Conservation (phyloP, 2,888 invertebrate species). For the Ophion slaviceki region DNA sequence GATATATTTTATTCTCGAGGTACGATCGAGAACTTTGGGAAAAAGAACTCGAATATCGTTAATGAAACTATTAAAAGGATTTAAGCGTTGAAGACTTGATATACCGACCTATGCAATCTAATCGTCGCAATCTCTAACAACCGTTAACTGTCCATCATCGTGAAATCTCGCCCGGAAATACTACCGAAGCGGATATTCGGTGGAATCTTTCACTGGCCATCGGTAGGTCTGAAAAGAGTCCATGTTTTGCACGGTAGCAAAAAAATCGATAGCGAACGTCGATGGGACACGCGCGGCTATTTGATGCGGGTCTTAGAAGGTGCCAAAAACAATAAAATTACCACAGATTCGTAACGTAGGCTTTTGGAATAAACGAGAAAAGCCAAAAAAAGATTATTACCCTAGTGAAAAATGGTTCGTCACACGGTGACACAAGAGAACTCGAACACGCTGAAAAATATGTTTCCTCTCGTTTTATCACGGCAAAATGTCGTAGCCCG, state of each 20-base stretch:
- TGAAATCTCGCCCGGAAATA: constrained; percentile 2
- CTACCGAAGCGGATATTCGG: neutral
- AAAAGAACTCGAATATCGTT: constrained; percentile 27
- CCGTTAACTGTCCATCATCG: neutral
- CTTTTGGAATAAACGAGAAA: neutral
- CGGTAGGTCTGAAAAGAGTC: neutral
- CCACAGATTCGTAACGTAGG: neutral
- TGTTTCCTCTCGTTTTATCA: constrained; percentile 26
- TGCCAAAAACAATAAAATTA: constrained; percentile 41
- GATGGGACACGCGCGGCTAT: neutral
- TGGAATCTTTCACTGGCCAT: neutral
- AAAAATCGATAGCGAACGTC: neutral
- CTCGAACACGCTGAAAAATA: constrained; percentile 20
- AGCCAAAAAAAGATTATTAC: neutral
- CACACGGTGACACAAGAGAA: constrained; percentile 15
- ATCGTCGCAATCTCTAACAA: constrained; percentile 1
- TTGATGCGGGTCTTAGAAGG: constrained; percentile 14
- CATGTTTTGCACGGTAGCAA: neutral
- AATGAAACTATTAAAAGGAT: constrained; percentile 20
- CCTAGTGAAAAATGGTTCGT: constrained; percentile 28
- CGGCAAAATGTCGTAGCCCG: constrained; percentile 29
- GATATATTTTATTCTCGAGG: constrained; percentile 15
- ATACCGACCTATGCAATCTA: neutral
- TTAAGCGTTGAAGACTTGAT: neutral
- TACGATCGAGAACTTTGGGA: constrained; percentile 35